These are phyloP conservation scores for Monochamus alternatus DNA, from an alignment of 2,888 invertebrate species.

Conservation along the genomic window DNA sequence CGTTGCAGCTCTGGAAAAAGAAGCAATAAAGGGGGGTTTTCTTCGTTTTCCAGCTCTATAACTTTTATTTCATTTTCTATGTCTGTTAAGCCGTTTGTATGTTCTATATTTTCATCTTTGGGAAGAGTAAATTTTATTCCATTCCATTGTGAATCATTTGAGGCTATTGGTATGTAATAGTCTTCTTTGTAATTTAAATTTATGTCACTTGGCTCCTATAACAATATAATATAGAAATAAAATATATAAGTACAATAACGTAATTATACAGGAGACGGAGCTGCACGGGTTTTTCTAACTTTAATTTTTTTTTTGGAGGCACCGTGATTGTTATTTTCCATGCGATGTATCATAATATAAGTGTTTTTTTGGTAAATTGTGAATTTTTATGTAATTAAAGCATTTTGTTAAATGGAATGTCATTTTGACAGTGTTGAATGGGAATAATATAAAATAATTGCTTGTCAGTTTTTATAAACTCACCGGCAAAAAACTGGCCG, in stretches of 20 bases:
- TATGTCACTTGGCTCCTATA: conserved; percentile 3
- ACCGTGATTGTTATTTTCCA: conserved; percentile 22
- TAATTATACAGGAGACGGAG: not conserved
- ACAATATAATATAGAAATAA: conserved; percentile 4
- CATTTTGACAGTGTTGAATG: conserved; percentile 1
- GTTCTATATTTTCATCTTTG: conserved; percentile 38
- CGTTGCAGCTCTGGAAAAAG: conserved; percentile 60
- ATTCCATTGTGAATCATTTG: conserved; percentile 48
- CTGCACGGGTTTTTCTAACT: conserved; percentile 24
- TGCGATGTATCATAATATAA: conserved; percentile 11
- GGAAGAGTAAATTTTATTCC: conserved; percentile 42
- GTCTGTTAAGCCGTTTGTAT: conserved; percentile 29
- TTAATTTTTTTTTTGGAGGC: conserved; percentile 35
- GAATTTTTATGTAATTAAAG: conserved; percentile 19
- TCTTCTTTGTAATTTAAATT: conserved; percentile 38
- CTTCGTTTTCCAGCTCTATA: conserved; percentile 52
- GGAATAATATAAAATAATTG: too few relatives aligned
- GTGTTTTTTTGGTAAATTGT: conserved; percentile 5
- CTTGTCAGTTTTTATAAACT: too few relatives aligned
- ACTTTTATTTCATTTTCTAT: conserved; percentile 57
- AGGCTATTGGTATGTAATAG: conserved; percentile 41
- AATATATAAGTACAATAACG: not conserved
- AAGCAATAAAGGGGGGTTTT: conserved; percentile 55
- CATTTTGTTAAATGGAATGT: conserved; percentile 19
- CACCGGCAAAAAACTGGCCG: too few relatives aligned